Evolutionary conservation across 2,797 vertebrate genomes (phyloP).

Genomic region (Corythornis leucogaster): DNA sequence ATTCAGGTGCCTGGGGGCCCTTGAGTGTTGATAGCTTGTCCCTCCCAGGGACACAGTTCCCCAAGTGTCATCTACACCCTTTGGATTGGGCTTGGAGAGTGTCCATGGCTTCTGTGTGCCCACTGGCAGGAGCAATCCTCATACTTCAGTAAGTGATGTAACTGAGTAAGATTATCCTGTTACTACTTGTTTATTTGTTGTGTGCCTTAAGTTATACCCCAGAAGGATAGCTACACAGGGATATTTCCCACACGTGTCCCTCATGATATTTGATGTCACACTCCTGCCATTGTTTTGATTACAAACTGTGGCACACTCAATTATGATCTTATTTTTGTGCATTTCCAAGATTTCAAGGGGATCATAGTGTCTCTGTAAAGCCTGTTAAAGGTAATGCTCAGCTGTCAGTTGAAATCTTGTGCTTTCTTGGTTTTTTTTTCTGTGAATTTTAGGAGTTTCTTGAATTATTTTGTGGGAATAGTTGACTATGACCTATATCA

Average conservation of each 20-base stretch:
- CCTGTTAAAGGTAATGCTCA: not conserved
- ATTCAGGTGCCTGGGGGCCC: not conserved
- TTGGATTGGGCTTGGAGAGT: not conserved
- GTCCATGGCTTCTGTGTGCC: not conserved
- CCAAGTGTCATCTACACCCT: rapidly evolving
- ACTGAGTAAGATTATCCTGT: rapidly evolving
- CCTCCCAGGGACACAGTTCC: not conserved
- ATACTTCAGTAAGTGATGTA: not conserved
- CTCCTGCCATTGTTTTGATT: not conserved
- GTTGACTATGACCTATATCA: not conserved
- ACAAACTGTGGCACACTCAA: rapidly evolving
- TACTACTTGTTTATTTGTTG: not conserved
- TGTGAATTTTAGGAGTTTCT: not conserved
- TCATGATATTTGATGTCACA: rapidly evolving
- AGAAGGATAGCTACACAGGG: not conserved
- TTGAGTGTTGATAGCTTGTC: not conserved
- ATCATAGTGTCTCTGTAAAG: not conserved
- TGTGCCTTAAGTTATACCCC: not conserved
- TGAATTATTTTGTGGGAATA: not conserved
- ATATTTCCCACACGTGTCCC: not conserved
- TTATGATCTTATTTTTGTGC: not conserved
- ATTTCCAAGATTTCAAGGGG: not conserved
- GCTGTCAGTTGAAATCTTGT: not conserved
- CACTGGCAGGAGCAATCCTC: not conserved
- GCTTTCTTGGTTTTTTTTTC: not conserved